phyloP scores from a whole-genome alignment of 92 coral and sea anemone genomes.

The Pocillopora meandrina region DNA sequence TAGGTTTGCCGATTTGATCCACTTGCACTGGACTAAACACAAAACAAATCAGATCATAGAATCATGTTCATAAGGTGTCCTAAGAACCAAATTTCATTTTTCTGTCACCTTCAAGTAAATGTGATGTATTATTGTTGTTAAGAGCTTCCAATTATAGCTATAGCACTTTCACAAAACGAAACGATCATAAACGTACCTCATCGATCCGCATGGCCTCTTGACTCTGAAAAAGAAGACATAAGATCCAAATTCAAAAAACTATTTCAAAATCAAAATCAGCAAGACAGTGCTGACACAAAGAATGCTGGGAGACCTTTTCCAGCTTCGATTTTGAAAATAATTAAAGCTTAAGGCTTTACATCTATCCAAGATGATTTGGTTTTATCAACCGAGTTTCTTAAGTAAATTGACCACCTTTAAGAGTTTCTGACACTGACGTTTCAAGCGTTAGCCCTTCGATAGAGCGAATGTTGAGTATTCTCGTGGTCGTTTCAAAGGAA shows the following conservation, averaged over 20 bases:
- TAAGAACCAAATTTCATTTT: not conserved
- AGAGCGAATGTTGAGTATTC: too few species aligned
- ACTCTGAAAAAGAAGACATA: constrained; percentile 48
- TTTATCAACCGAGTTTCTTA: too few species aligned
- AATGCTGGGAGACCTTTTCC: too few species aligned
- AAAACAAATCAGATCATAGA: not conserved
- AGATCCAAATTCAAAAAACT: not conserved
- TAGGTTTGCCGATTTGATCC: constrained; percentile 81
- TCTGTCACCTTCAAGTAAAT: not conserved
- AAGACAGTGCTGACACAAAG: too few species aligned
- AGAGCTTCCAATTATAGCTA: not conserved
- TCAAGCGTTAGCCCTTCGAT: not conserved
- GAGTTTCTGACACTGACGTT: not conserved
- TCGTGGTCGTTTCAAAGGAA: too few species aligned
- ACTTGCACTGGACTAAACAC: constrained; percentile 70
- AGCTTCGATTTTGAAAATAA: too few species aligned
- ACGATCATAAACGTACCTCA: constrained; percentile 53
- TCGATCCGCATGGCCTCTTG: constrained; percentile 78
- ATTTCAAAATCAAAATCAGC: too few species aligned
- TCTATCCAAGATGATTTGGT: too few species aligned
- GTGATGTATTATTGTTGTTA: not conserved
- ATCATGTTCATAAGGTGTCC: too few species aligned
- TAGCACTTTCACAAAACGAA: not conserved
- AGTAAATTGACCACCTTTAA: not conserved
- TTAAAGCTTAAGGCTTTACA: too few species aligned